Conservation (phyloP, 2,113 vertebrate genomes). For the Numida meleagris region DNA sequence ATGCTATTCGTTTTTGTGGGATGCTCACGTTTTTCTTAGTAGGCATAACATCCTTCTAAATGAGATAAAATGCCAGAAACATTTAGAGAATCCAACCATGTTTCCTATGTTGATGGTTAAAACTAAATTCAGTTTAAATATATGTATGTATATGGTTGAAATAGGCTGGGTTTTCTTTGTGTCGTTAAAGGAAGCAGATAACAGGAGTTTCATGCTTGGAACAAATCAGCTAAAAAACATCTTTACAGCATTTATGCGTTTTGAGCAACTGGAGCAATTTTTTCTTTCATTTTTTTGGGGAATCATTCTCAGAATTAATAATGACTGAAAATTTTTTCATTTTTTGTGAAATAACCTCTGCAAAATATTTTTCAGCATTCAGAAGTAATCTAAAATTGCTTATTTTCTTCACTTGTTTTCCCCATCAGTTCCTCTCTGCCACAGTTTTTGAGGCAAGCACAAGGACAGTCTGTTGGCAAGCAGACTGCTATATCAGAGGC, state of each 20-base stretch:
- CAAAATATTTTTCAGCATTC: conserved; percentile 11
- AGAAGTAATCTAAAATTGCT: not conserved
- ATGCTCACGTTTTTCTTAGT: not conserved
- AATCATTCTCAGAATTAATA: not conserved
- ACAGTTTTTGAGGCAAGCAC: not conserved
- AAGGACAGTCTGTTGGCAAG: not conserved
- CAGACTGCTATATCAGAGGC: not conserved
- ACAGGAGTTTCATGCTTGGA: not conserved
- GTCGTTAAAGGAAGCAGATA: not conserved
- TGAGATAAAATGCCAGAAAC: not conserved
- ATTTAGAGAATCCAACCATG: not conserved
- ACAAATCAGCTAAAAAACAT: conserved; percentile 3
- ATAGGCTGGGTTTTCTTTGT: not conserved
- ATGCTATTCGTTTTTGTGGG: not conserved
- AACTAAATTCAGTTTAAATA: not conserved
- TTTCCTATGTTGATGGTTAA: not conserved
- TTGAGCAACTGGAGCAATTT: conserved; percentile 32
- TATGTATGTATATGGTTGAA: not conserved
- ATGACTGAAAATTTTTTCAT: not conserved
- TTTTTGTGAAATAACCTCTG: not conserved
- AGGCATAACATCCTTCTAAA: not conserved
- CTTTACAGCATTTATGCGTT: not conserved
- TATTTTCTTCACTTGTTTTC: conserved; percentile 47
- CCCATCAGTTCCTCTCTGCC: not conserved
- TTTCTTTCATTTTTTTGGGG: conserved; percentile 23